phyloP scores from a whole-genome alignment of 2,113 vertebrate genomes.

The Chloroceryle aenea region DNA sequence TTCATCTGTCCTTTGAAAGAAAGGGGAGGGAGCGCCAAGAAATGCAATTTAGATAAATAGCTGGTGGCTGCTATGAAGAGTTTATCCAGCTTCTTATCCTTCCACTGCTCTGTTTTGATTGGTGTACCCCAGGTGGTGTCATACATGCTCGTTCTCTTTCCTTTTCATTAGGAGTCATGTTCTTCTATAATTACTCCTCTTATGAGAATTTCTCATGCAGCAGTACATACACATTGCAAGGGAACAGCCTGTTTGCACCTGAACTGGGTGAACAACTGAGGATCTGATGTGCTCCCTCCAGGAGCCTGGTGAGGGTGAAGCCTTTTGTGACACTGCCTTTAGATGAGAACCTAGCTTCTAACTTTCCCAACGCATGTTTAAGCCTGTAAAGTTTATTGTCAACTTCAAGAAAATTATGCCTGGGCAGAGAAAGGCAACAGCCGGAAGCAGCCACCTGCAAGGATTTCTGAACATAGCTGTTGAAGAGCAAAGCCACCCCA shows the following conservation, averaged over 20 bases:
- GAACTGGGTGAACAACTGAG: background rate
- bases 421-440: background rate
- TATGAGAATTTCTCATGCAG: background rate
- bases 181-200: background rate
- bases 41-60: background rate
- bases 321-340: constrained; percentile 7
- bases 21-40: background rate
- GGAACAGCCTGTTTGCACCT: background rate
- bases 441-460: background rate
- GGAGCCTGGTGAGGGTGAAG: background rate
- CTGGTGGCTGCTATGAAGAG: background rate
- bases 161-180: background rate
- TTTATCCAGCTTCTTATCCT: background rate
- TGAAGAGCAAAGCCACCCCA: background rate
- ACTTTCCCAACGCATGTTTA: background rate
- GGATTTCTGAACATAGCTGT: background rate
- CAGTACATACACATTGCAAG: background rate
- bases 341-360: background rate
- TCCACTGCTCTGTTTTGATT: background rate
- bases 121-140: background rate
- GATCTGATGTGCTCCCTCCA: background rate
- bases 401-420: constrained; percentile 70
- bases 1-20: background rate
- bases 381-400: constrained; percentile 67
- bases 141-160: background rate